Evolutionary conservation across 2,113 vertebrate genomes (phyloP), one percentile per base, ranked within the genome.

Genomic region (Lepus timidus): DNA sequence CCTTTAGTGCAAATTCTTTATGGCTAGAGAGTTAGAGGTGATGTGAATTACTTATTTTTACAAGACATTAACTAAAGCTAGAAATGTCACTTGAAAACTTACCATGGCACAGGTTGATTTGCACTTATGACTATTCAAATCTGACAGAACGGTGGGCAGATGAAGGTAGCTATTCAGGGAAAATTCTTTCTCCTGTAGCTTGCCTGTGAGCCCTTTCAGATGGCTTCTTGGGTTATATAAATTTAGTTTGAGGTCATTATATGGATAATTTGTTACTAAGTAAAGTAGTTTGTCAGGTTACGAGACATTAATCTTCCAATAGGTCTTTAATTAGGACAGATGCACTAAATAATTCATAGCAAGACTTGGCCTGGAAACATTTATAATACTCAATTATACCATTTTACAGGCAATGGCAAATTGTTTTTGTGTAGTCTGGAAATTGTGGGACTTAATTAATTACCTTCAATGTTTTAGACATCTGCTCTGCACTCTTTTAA

Each of bases 271-370:
- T 98, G 98, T 98, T 98, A 98, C 97, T 98, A 97, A 98, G 97
- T 98, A 98, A 98, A 98, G 96, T 98, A 98, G 96, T 98, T 98
- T 97, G 95, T 98, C 97, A 98, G 97, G 98, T 98, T 98, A 98
- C 94, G 94, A 98, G 98, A 98, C 98, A 98, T 98, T 98, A 98
- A 98, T 98, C 98, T 96, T 98, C 96, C 97, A 78, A 98, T 95
- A 98, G 96, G 97, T 97, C 98, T 98, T 98, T 98, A 98, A 98
- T 98, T 98, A 98, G 98, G 93, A 98, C 96, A 98, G 97, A 98
- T 97, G 97, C 98, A 98, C 97, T 98, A 98, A 98, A 98, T 98
- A 98, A 98, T 98, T 98, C 97, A 98, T 98, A 97, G 97, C 95
- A 97, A 98, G 97, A 95, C 97, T 98, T 97, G 96, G 97, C 97